Conservation (phyloP, 2,113 vertebrate genomes). For the Isichthys henryi region DNA sequence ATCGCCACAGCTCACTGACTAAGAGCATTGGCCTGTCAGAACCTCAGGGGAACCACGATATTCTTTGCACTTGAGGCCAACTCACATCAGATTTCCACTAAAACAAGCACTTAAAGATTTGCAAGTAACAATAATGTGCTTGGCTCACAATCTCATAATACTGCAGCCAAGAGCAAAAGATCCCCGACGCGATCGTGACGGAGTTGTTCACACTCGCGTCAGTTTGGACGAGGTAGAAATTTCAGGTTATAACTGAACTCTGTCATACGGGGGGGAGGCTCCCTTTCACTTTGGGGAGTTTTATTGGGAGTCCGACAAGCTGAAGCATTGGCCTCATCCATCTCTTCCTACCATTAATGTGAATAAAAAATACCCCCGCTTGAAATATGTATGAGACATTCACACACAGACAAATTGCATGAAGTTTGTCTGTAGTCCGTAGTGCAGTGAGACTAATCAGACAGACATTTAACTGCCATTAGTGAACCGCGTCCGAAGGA, state of each 20-base stretch:
- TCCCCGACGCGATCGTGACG: not conserved
- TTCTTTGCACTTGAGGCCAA: not conserved
- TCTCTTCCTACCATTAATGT: slow-evolving; percentile 19
- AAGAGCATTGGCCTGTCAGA: not conserved
- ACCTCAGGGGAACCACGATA: not conserved
- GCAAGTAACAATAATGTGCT: not conserved
- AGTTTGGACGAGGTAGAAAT: not conserved
- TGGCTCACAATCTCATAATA: not conserved
- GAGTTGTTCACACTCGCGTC: not conserved
- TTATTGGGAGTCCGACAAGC: not conserved
- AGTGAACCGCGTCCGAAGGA: slow-evolving; percentile 17
- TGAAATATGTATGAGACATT: slow-evolving; percentile 30
- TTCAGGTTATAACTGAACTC: not conserved
- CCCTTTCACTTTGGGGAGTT: not conserved
- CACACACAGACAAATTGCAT: slow-evolving; percentile 21
- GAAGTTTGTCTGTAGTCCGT: slow-evolving; percentile 32
- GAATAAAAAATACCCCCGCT: slow-evolving; percentile 25
- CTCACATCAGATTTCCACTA: not conserved
- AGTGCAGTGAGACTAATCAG: slow-evolving; percentile 31
- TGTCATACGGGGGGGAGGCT: not conserved
- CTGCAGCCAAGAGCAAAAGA: not conserved
- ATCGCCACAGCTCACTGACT: not conserved
- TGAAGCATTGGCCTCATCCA: slow-evolving; percentile 12
- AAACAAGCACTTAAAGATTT: not conserved
- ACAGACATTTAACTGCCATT: slow-evolving; percentile 35